phyloP scores from a whole-genome alignment of 2,888 invertebrate species.

The Glaucopsyche alexis region DNA sequence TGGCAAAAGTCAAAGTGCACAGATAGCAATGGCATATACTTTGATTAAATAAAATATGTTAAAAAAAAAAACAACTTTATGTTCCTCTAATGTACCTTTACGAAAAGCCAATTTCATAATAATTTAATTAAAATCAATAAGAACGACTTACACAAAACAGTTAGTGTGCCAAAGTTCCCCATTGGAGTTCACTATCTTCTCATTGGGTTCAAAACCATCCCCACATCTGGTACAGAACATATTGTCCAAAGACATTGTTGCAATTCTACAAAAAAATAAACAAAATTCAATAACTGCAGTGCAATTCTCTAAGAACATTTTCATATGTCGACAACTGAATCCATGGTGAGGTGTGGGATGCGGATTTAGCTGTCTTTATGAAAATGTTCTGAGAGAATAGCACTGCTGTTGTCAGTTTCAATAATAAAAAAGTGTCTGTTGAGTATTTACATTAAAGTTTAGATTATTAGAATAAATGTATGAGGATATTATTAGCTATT shows the following conservation, averaged over 20 bases:
- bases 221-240: conserved; percentile 97
- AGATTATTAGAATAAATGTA: neutral
- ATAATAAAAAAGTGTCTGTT: neutral
- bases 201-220: conserved; percentile 97
- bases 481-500: neutral
- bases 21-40: too few relatives aligned
- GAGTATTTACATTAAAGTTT: neutral
- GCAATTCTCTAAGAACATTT: too few relatives aligned
- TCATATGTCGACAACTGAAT: too few relatives aligned
- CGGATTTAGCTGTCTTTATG: too few relatives aligned
- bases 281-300: conserved; percentile 8
- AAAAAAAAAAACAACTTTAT: too few relatives aligned
- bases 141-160: conserved; percentile 95
- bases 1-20: too few relatives aligned
- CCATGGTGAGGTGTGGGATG: too few relatives aligned
- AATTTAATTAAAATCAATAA: neutral
- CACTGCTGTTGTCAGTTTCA: neutral
- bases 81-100: too few relatives aligned
- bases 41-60: too few relatives aligned
- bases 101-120: too few relatives aligned
- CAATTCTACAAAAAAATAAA: conserved; percentile 56
- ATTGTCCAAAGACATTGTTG: conserved; percentile 91
- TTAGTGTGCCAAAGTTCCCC: conserved; percentile 99
- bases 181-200: conserved; percentile 99
- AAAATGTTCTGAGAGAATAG: too few relatives aligned